Evolutionary conservation across 2,888 invertebrate species (phyloP).

Genomic region (Cephalotes varians): DNA sequence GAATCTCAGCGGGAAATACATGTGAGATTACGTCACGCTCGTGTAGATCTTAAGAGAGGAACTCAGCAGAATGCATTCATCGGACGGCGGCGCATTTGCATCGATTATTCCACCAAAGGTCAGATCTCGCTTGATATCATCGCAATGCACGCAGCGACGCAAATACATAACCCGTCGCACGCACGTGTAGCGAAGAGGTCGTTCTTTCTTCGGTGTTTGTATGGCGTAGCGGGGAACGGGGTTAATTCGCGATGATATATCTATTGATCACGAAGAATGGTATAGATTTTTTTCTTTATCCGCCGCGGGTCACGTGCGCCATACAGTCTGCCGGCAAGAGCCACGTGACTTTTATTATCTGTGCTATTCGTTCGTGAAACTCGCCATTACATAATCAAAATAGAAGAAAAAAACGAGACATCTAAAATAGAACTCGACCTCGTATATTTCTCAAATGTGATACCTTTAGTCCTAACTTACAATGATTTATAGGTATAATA

Average conservation of each 20-base stretch:
- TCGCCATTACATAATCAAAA: conserved; percentile 12
- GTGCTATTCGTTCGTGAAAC: not conserved
- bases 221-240: not conserved
- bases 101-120: conserved; percentile 56
- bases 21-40: conserved; percentile 37
- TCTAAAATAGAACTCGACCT: not conserved
- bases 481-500: too few relatives aligned
- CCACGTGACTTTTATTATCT: conserved; percentile 37
- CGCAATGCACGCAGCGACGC: not conserved
- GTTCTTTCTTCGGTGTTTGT: conserved; percentile 16
- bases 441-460: not conserved
- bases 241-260: not conserved
- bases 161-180: not conserved
- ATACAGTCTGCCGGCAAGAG: not conserved
- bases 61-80: conserved; percentile 34
- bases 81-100: conserved; percentile 44
- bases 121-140: conserved; percentile 32
- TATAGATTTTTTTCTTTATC: not conserved
- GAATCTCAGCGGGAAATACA: conserved; percentile 4
- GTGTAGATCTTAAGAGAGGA: conserved; percentile 19
- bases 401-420: not conserved
- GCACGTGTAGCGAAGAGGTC: not conserved
- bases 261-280: not conserved
- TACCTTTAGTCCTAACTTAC: too few relatives aligned
- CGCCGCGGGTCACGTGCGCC: not conserved